A percentile compares a stretch with the other conserved stretches of the same genome.
Evolutionary conservation across 2,888 invertebrate genomes (phyloP).

Genomic region (Clivina fossor): DNA sequence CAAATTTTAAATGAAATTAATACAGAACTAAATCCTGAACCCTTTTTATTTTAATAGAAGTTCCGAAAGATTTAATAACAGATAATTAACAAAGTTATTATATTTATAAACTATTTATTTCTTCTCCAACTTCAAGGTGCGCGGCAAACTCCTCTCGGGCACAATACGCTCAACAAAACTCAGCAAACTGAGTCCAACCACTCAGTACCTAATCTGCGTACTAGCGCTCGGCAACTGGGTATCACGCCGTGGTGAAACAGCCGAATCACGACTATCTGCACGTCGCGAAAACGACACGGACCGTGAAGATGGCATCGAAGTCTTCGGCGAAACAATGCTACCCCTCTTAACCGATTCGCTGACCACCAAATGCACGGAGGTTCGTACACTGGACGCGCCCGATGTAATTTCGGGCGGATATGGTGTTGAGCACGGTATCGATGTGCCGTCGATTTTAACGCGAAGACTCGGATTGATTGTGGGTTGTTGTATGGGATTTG

Average conservation of each 20-base stretch:
- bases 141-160: slow-evolving; percentile 74
- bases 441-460: slow-evolving; percentile 74
- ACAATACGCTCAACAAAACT: slow-evolving; percentile 74
- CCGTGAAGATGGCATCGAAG: slow-evolving; percentile 49
- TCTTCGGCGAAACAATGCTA: slow-evolving; percentile 60
- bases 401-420: slow-evolving; percentile 63
- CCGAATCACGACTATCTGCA: slow-evolving; percentile 59
- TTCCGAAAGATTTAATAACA: no score
- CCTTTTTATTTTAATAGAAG: no score
- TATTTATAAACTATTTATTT: no score
- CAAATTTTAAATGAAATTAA: no score
- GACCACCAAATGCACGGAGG: slow-evolving; percentile 75
- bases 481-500: slow-evolving; percentile 82
- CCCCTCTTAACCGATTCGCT: slow-evolving; percentile 68
- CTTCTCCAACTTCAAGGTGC: slow-evolving; percentile 69
- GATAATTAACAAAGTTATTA: no score
- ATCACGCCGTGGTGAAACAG: slow-evolving; percentile 52
- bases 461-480: slow-evolving; percentile 81
- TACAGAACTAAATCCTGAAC: no score
- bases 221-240: slow-evolving; percentile 80
- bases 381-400: slow-evolving; percentile 72
- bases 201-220: slow-evolving; percentile 84
- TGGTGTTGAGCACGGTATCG: slow-evolving; percentile 51
- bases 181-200: slow-evolving; percentile 73
- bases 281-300: slow-evolving; percentile 58